These are phyloP conservation scores for Melanotaenia nigrans DNA, from an alignment of 2,797 vertebrate genomes.

Conservation along the genomic window DNA sequence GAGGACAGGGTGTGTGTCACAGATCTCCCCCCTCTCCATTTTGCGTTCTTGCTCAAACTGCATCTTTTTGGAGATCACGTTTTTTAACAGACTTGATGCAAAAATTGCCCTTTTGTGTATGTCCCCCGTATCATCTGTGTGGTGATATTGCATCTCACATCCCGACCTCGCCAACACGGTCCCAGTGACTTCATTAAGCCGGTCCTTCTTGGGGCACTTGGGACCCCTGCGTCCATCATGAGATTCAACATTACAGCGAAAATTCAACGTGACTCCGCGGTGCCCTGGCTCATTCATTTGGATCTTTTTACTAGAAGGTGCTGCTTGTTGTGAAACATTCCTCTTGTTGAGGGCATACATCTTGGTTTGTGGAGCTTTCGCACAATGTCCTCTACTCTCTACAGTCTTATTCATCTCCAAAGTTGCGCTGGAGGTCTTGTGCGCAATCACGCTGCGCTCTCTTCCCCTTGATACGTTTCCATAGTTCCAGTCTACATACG, in stretches of 20 bases:
- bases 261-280: constrained; percentile 83
- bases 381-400: constrained; percentile 53
- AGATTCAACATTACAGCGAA: constrained; percentile 82
- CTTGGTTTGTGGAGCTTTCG: constrained; percentile 77
- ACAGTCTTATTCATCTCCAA: constrained; percentile 74
- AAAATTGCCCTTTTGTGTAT: constrained; percentile 89
- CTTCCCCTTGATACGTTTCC: constrained; percentile 81
- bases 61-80: constrained; percentile 98
- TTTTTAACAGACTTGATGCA: constrained; percentile 94
- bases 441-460: constrained; percentile 80
- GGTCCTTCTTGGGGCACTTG: constrained; percentile 72
- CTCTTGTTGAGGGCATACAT: constrained; percentile 70
- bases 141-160: constrained; percentile 66
- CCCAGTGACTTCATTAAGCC: constrained; percentile 74
- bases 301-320: constrained; percentile 65
- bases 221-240: constrained; percentile 58
- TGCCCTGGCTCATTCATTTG: constrained; percentile 73
- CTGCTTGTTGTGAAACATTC: constrained; percentile 50
- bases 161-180: constrained; percentile 67
- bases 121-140: constrained; percentile 68
- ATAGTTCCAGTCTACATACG: constrained; percentile 92
- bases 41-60: constrained; percentile 93
- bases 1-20: constrained; percentile 57
- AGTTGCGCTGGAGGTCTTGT: constrained; percentile 73
- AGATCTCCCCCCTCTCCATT: constrained; percentile 90